These are phyloP conservation scores for Uropsilus gracilis DNA, from an alignment of 2,113 vertebrate genomes.

Conservation along the genomic window DNA sequence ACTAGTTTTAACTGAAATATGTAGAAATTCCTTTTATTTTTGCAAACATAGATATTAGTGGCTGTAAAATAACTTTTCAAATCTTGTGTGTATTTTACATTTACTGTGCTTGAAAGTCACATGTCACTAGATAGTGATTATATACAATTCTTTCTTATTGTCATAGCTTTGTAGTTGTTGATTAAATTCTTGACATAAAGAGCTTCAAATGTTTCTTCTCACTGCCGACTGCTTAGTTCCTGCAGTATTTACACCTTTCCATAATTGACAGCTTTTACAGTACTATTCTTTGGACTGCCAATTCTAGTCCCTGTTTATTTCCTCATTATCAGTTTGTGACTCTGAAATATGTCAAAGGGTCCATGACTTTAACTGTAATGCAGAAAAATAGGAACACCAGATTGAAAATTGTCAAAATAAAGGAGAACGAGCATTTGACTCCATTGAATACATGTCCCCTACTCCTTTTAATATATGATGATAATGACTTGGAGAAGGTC, in stretches of 20 bases:
- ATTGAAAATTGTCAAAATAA: background rate
- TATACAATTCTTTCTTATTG: background rate
- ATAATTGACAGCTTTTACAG: background rate
- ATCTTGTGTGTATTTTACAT: background rate
- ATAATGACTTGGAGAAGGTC: background rate
- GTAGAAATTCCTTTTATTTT: background rate
- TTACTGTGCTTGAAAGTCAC: background rate
- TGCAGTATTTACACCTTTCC: background rate
- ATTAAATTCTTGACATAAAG: conserved; percentile 1
- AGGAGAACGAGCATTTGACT: background rate
- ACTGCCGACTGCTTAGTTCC: background rate
- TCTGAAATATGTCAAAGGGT: background rate
- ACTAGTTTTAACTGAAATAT: background rate
- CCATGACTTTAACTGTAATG: no score
- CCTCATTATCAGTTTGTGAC: conserved; percentile 20
- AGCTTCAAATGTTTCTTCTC: background rate
- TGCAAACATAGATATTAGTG: background rate
- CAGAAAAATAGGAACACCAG: background rate
- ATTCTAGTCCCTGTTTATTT: background rate
- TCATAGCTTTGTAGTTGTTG: background rate
- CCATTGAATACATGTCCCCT: background rate
- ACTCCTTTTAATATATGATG: background rate
- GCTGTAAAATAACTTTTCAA: background rate
- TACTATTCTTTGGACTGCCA: background rate
- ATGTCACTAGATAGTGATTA: background rate